Evolutionary conservation across 1,140 invertebrate genomes (phyloP).

Genomic region (Armadillidium nasatum): DNA sequence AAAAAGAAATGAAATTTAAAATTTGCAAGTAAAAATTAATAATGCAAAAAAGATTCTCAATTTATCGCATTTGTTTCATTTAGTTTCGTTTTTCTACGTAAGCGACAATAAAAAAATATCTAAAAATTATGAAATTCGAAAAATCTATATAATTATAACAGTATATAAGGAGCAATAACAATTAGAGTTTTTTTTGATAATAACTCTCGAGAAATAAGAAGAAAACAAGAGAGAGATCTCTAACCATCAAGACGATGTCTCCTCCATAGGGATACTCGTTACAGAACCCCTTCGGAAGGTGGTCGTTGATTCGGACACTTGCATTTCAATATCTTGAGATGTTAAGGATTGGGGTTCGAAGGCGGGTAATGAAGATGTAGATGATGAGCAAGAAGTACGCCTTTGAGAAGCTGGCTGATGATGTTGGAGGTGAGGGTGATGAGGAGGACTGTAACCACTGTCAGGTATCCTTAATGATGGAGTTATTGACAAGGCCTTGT

Average conservation of each 20-base stretch:
- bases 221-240: neutral
- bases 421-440: conserved; percentile 1
- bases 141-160: too few species aligned
- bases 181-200: neutral
- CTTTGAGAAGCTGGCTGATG: neutral
- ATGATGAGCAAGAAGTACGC: neutral
- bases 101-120: too few species aligned
- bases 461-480: neutral
- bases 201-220: neutral
- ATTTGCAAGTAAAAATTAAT: too few species aligned
- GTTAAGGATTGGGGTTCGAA: neutral
- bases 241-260: conserved; percentile 1
- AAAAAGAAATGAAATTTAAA: too few species aligned
- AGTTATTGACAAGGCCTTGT: neutral
- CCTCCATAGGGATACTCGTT: neutral
- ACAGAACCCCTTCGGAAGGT: neutral
- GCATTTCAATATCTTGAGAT: neutral
- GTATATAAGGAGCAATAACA: too few species aligned
- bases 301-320: neutral
- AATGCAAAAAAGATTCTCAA: too few species aligned
- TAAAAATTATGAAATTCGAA: too few species aligned
- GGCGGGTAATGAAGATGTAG: neutral
- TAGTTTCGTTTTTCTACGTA: too few species aligned
- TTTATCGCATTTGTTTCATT: too few species aligned
- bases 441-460: neutral